These are phyloP conservation scores for Pycnonotus jocosus DNA, from an alignment of 2,113 vertebrate genomes.

Conservation along the genomic window DNA sequence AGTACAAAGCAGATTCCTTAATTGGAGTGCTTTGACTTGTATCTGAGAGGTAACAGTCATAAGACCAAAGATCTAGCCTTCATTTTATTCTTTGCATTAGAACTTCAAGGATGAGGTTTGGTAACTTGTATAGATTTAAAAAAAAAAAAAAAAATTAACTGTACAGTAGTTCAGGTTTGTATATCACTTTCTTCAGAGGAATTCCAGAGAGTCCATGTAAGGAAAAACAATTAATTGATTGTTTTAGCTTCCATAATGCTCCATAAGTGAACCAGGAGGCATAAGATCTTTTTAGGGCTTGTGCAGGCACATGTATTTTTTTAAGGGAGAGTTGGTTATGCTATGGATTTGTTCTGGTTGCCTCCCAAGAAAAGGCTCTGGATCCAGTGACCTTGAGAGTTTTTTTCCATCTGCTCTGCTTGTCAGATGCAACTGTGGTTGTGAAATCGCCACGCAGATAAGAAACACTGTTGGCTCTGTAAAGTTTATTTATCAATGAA, in stretches of 20 bases:
- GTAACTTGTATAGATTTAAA: not conserved
- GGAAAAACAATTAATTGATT: not conserved
- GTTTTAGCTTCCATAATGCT: not conserved
- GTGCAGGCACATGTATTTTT: not conserved
- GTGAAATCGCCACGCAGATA: not conserved
- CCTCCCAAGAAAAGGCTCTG: not conserved
- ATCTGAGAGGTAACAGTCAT: not conserved
- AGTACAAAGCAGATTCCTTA: not conserved
- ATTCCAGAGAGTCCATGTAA: not conserved
- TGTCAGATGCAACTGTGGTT: not conserved
- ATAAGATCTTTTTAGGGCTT: not conserved
- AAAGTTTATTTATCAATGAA: not conserved
- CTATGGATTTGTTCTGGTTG: not conserved
- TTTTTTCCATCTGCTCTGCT: not conserved
- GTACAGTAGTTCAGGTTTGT: not conserved
- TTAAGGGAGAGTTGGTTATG: not conserved
- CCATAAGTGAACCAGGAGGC: fast-evolving
- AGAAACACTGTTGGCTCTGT: fast-evolving
- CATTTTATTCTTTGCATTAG: not conserved
- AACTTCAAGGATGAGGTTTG: not conserved
- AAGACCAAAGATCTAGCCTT: not conserved
- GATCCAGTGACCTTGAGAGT: not conserved
- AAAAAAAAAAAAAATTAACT: no score
- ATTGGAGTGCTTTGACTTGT: not conserved
- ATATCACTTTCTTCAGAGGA: not conserved